Evolutionary conservation across 2,113 vertebrate genomes (phyloP).

Genomic region (Nycticebus coucang): DNA sequence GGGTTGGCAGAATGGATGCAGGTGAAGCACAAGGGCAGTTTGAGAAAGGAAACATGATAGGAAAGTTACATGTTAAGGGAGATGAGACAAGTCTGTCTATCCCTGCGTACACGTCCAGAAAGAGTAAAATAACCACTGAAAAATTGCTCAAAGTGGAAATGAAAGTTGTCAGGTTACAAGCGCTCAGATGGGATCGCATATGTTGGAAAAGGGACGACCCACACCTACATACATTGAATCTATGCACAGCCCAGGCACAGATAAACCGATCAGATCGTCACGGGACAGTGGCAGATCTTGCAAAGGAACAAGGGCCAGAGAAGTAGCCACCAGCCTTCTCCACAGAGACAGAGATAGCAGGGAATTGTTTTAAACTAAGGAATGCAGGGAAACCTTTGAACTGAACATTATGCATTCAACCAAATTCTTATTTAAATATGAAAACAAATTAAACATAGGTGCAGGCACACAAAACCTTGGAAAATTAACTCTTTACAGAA

Average conservation of each 20-base stretch:
- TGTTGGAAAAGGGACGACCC: background rate
- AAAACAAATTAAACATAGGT: background rate
- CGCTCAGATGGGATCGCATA: background rate
- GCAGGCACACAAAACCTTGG: background rate
- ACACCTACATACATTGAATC: fast-evolving
- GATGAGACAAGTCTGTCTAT: too few species aligned
- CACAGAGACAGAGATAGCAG: background rate
- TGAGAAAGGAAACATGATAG: background rate
- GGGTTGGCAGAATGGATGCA: fast-evolving
- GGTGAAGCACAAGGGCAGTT: background rate
- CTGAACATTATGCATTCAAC: too few species aligned
- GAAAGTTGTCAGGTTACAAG: background rate
- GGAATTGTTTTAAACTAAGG: background rate
- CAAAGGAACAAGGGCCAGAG: background rate
- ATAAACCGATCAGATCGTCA: background rate
- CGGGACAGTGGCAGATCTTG: background rate
- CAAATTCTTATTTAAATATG: background rate
- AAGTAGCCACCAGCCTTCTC: background rate
- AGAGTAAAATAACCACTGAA: background rate
- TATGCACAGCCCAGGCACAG: background rate
- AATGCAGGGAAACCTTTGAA: background rate
- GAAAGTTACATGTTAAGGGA: background rate
- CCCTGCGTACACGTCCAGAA: fast-evolving
- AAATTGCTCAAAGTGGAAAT: background rate
- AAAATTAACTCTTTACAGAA: background rate